Evolutionary conservation across 2,113 vertebrate species (phyloP).

Genomic region (Indicator maculatus): DNA sequence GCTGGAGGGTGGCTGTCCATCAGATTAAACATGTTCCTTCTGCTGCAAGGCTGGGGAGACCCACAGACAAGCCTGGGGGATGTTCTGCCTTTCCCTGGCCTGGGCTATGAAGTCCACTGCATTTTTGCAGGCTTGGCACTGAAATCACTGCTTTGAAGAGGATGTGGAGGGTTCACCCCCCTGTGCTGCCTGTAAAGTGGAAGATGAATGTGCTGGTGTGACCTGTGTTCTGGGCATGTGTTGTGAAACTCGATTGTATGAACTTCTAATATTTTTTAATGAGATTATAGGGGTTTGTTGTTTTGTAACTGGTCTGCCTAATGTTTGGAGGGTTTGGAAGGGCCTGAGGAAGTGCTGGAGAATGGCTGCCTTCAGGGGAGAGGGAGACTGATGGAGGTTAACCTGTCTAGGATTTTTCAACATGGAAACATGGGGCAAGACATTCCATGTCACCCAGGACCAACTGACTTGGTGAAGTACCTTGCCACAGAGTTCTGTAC

Average conservation of each 20-base stretch:
- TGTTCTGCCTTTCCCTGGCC: not conserved
- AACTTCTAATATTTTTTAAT: not conserved
- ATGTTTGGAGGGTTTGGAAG: not conserved
- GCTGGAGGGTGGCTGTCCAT: not conserved
- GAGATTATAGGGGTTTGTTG: not conserved
- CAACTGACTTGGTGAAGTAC: not conserved
- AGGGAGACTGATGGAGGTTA: not conserved
- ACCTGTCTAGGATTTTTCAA: not conserved
- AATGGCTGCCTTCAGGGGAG: not conserved
- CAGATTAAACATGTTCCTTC: not conserved
- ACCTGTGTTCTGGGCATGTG: rapidly evolving
- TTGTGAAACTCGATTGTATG: not conserved
- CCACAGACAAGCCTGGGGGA: not conserved
- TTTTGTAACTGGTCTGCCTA: not conserved
- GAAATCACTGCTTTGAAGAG: not conserved
- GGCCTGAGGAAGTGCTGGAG: not conserved
- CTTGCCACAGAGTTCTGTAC: rapidly evolving
- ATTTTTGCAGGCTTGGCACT: not conserved
- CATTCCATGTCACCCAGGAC: not conserved
- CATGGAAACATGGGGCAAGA: not conserved
- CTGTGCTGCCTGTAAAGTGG: not conserved
- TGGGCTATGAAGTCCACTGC: not conserved
- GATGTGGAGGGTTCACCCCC: not conserved
- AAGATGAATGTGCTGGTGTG: rapidly evolving
- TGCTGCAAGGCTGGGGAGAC: not conserved